These are phyloP conservation scores for Dynastes maya DNA, from an alignment of 2,888 invertebrate genomes.

Conservation along the genomic window DNA sequence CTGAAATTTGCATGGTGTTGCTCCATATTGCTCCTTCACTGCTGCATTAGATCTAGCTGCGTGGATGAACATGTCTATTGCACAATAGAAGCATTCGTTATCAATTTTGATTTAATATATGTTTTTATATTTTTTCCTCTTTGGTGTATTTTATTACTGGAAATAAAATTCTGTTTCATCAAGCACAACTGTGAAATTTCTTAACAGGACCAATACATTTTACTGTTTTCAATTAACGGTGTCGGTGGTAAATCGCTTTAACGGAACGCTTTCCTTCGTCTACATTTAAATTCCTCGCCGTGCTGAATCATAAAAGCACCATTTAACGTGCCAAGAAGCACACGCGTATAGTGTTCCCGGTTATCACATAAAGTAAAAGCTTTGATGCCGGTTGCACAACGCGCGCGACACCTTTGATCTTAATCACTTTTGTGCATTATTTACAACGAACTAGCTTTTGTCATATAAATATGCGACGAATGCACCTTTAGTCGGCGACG, in stretches of 20 bases:
- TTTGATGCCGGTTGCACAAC: constrained; percentile 35
- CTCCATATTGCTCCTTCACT: no score
- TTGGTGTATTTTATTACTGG: background rate
- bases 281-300: constrained; percentile 28
- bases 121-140: background rate
- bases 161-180: background rate
- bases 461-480: constrained; percentile 36
- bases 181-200: background rate
- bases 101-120: background rate
- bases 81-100: background rate
- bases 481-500: background rate
- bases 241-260: constrained; percentile 1
- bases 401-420: constrained; percentile 45
- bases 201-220: constrained; percentile 5
- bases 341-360: constrained; percentile 5
- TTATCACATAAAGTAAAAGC: constrained; percentile 40
- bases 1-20: no score
- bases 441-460: constrained; percentile 45
- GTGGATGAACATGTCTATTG: no score
- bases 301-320: constrained; percentile 37
- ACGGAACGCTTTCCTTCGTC: constrained; percentile 1
- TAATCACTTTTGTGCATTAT: constrained; percentile 49
- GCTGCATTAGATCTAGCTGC: no score
- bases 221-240: constrained; percentile 12
- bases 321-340: constrained; percentile 35